A percentile compares a stretch with the other conserved stretches of the same genome.
Conservation (phyloP, 1,140 invertebrate species). For the Procambarus clarkii region DNA sequence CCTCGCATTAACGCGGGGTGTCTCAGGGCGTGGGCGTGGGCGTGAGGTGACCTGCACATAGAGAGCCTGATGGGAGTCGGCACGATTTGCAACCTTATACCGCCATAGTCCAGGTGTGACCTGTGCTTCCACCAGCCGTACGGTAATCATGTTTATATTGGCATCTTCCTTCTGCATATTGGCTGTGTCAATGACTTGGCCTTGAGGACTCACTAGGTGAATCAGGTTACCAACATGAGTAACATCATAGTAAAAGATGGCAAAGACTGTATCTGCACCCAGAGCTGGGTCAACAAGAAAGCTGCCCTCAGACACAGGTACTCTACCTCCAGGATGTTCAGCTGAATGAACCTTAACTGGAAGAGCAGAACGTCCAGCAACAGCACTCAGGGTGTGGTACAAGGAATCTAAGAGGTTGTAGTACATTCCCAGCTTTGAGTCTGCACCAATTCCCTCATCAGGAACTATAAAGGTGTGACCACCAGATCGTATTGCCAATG, state of each 20-base stretch:
- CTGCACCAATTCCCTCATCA: constrained; percentile 71
- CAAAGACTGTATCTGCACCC: constrained; percentile 73
- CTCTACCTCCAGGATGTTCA: constrained; percentile 65
- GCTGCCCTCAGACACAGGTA: constrained; percentile 69
- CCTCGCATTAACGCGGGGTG: constrained; percentile 51
- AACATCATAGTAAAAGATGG: constrained; percentile 73
- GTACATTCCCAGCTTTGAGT: constrained; percentile 71
- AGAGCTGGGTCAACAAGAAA: constrained; percentile 72
- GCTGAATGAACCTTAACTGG: constrained; percentile 70
- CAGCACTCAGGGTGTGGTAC: constrained; percentile 58
- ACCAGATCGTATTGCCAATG: constrained; percentile 50
- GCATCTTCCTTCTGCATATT: constrained; percentile 72
- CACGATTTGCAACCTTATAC: constrained; percentile 70
- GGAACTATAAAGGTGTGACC: constrained; percentile 64
- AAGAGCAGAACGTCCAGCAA: constrained; percentile 52
- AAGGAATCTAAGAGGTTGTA: constrained; percentile 71
- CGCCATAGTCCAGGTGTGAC: constrained; percentile 68
- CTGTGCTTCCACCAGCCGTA: constrained; percentile 64
- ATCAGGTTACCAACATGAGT: constrained; percentile 72
- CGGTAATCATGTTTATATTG: constrained; percentile 72
- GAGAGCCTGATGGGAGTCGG: constrained; percentile 69
- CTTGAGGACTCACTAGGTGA: constrained; percentile 70
- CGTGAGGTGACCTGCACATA: constrained; percentile 72
- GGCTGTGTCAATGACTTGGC: constrained; percentile 71
- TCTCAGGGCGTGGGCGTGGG: constrained; percentile 20